phyloP scores from a whole-genome alignment of 2,888 invertebrate genomes.

The Aplocera efformata region DNA sequence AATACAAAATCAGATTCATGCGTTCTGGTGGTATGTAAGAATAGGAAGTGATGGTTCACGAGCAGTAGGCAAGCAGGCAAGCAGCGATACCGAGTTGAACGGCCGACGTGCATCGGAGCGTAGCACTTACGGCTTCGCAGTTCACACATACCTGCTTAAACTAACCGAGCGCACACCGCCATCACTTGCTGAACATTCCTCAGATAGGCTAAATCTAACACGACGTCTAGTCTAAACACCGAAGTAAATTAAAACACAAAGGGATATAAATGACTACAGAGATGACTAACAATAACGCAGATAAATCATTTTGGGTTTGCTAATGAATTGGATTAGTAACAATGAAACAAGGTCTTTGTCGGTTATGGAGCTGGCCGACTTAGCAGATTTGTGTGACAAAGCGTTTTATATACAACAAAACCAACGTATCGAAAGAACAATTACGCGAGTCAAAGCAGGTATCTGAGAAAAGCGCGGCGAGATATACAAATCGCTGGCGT shows the following conservation, averaged over 20 bases:
- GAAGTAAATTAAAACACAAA: conserved; percentile 20
- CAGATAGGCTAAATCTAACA: too few relatives aligned
- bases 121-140: conserved; percentile 58
- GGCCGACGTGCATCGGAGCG: conserved; percentile 65
- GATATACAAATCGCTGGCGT: conserved; percentile 74
- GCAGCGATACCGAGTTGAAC: conserved; percentile 69
- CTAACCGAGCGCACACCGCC: conserved; percentile 10
- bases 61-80: conserved; percentile 59
- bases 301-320: conserved; percentile 28
- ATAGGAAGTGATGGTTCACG: conserved; percentile 67
- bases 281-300: conserved; percentile 20
- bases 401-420: conserved; percentile 74
- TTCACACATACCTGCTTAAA: conserved; percentile 27
- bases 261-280: conserved; percentile 18
- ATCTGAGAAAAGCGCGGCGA: conserved; percentile 68
- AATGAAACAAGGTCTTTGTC: conserved; percentile 53
- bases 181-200: not conserved
- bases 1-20: conserved; percentile 27
- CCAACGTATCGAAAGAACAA: conserved; percentile 75
- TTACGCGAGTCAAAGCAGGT: conserved; percentile 76
- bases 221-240: too few relatives aligned
- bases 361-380: conserved; percentile 51
- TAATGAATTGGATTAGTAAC: conserved; percentile 66
- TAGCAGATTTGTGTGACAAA: conserved; percentile 75
- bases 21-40: conserved; percentile 55